Conservation (phyloP, 2,113 vertebrate species). For the Haplochromis vanheusdeni region DNA sequence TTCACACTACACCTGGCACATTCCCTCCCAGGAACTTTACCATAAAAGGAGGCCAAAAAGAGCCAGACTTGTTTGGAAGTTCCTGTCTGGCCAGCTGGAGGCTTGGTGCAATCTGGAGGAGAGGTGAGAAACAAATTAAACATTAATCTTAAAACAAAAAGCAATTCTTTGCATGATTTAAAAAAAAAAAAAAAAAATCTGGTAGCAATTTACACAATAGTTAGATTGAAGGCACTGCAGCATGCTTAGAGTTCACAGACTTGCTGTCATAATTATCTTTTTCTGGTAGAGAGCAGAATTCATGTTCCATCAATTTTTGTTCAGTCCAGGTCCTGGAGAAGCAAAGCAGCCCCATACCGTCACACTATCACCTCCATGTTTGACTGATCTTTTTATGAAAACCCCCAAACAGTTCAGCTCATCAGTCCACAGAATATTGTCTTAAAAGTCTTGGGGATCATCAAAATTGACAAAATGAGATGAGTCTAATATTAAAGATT, state of each 20-base stretch:
- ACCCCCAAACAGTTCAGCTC: neutral
- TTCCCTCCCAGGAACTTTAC: neutral
- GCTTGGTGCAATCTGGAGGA: neutral
- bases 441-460: neutral
- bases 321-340: neutral
- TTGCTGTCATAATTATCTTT: neutral
- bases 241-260: neutral
- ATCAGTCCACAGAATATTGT: neutral
- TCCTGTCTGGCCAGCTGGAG: neutral
- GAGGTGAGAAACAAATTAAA: neutral
- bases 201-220: neutral
- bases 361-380: neutral
- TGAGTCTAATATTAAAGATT: neutral
- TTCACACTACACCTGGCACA: neutral
- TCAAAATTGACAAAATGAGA: neutral
- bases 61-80: neutral
- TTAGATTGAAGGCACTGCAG: neutral
- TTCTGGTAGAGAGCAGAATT: neutral
- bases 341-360: neutral
- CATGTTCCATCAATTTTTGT: neutral
- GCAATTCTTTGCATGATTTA: neutral
- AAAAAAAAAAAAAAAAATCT: neutral
- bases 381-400: neutral
- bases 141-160: neutral
- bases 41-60: neutral